Conservation (phyloP, 2,113 vertebrate genomes). For the Apteryx mantelli region DNA sequence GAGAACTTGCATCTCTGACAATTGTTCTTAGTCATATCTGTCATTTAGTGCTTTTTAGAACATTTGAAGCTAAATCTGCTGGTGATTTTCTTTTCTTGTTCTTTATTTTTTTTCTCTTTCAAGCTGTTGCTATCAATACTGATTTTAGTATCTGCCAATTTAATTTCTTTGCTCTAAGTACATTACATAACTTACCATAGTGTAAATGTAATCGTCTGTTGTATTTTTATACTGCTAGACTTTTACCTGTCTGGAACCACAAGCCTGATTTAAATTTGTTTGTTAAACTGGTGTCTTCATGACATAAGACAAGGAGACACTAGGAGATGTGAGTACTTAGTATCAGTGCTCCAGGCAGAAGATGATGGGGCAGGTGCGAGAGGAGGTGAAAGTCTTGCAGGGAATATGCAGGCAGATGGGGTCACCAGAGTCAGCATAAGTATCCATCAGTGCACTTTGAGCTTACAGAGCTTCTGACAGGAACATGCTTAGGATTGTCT, state of each 20-base stretch:
- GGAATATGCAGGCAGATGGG: background rate
- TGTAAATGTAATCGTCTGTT: background rate
- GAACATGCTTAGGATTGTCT: background rate
- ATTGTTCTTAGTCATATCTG: background rate
- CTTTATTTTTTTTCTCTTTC: background rate
- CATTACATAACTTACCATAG: background rate
- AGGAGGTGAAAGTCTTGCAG: background rate
- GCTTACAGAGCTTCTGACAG: background rate
- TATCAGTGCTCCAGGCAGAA: background rate
- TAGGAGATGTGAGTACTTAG: background rate
- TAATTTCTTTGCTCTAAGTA: background rate
- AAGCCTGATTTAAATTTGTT: background rate
- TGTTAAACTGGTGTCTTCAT: background rate
- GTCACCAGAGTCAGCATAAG: background rate
- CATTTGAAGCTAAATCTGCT: background rate
- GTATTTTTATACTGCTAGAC: background rate
- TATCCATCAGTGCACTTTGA: background rate
- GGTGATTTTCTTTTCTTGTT: background rate
- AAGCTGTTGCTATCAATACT: background rate
- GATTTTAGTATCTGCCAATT: conserved; percentile 22
- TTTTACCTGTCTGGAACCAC: background rate
- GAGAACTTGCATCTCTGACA: background rate
- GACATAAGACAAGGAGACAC: background rate
- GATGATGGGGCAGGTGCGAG: background rate
- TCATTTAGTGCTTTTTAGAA: background rate